Conservation (phyloP, 2,797 vertebrate species). For the Leuciscus waleckii region DNA sequence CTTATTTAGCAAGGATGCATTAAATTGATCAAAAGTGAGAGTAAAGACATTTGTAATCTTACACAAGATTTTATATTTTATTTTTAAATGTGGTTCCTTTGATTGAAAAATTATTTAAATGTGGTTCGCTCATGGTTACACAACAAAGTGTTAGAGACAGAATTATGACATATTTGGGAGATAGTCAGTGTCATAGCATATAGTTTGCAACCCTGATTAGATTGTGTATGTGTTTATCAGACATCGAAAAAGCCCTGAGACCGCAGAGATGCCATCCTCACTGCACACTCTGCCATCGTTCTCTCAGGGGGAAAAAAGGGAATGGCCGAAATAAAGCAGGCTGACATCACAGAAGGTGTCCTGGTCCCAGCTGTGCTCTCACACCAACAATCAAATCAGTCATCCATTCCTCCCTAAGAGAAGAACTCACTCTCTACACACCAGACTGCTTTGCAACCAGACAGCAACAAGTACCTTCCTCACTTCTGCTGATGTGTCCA, state of each 20-base stretch:
- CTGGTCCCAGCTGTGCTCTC: slow-evolving; percentile 38
- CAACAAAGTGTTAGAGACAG: neutral
- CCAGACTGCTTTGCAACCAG: neutral
- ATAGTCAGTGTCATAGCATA: neutral
- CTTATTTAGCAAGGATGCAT: neutral
- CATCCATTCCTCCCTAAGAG: slow-evolving; percentile 26
- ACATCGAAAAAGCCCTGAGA: slow-evolving; percentile 7
- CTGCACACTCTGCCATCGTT: slow-evolving; percentile 19
- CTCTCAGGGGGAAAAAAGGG: slow-evolving; percentile 19
- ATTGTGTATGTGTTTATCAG: slow-evolving; percentile 19
- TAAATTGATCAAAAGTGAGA: neutral
- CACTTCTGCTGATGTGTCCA: slow-evolving; percentile 33
- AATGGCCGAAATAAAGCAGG: neutral
- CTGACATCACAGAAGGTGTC: slow-evolving; percentile 38
- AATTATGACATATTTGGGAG: slow-evolving; percentile 10
- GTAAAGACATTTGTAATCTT: neutral
- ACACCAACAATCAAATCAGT: slow-evolving; percentile 38
- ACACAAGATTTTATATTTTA: no score
- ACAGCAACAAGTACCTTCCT: slow-evolving; percentile 32
- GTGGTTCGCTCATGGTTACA: no score
- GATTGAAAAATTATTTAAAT: no score
- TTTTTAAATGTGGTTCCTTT: no score
- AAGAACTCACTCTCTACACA: slow-evolving; percentile 1
- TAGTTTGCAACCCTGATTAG: slow-evolving; percentile 6
- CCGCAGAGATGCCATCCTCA: slow-evolving; percentile 28